Percentiles rank a stretch among this genome's conserved stretches.
Conservation (phyloP, 2,113 vertebrate species). For the Tympanuchus pallidicinctus region DNA sequence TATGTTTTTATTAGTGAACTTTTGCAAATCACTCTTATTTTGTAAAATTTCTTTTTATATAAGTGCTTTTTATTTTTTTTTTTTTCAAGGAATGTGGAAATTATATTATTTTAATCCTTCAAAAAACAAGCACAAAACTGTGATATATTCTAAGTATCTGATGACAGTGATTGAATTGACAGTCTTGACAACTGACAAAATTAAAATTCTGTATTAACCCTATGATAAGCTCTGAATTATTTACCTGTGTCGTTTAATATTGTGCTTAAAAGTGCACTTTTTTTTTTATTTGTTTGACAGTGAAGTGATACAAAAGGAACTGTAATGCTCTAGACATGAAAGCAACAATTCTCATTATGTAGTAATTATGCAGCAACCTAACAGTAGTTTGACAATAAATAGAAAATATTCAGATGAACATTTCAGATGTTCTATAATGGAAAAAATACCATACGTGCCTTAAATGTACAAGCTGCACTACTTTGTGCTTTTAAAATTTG, state of each 20-base stretch:
- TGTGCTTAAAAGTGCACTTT: background rate
- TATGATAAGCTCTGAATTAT: background rate
- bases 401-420: background rate
- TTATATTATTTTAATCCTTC: background rate
- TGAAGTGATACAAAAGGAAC: background rate
- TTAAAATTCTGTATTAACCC: background rate
- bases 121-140: fast-evolving
- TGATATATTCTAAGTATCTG: background rate
- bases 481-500: background rate
- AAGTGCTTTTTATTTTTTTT: background rate
- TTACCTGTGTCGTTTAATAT: background rate
- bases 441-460: background rate
- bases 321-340: background rate
- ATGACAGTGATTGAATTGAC: background rate
- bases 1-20: background rate
- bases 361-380: background rate
- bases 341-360: background rate
- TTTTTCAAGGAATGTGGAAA: background rate
- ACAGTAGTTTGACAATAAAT: background rate
- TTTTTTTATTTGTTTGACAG: background rate
- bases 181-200: background rate
- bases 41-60: background rate
- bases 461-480: background rate
- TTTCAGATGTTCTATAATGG: background rate
- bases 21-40: background rate